Evolutionary conservation across 2,113 vertebrate genomes (phyloP).

Genomic region (Triplophysa rosa): DNA sequence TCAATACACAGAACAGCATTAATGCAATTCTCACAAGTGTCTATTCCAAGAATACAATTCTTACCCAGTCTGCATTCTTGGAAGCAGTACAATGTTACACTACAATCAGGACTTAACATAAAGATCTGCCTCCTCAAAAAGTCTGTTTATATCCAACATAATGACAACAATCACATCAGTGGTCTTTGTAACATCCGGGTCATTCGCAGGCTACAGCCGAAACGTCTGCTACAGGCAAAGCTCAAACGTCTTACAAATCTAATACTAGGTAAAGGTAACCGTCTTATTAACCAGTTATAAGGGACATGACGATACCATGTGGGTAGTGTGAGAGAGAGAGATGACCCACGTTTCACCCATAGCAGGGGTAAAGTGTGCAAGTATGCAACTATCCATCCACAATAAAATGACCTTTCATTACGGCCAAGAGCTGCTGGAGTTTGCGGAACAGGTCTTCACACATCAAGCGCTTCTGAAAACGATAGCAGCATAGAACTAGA

Average conservation of each 20-base stretch:
- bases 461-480: neutral
- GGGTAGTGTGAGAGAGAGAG: neutral
- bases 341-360: conserved; percentile 3
- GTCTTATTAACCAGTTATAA: neutral
- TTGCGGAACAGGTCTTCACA: neutral
- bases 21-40: conserved; percentile 3
- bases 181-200: neutral
- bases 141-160: neutral
- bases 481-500: neutral
- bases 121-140: neutral
- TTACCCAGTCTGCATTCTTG: neutral
- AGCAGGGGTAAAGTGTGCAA: neutral
- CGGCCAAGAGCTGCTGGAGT: neutral
- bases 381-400: conserved; percentile 4
- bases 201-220: neutral
- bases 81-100: neutral
- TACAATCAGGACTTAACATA: neutral
- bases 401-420: neutral
- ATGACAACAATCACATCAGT: neutral
- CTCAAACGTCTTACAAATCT: neutral
- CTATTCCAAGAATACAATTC: neutral
- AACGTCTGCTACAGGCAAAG: neutral
- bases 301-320: neutral
- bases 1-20: neutral
- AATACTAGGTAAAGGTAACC: neutral